Percentiles rank a stretch among this genome's conserved stretches.
These are phyloP conservation scores for Ceratosolen solmsi DNA, from an alignment of 1,140 invertebrate species.

Conservation along the genomic window DNA sequence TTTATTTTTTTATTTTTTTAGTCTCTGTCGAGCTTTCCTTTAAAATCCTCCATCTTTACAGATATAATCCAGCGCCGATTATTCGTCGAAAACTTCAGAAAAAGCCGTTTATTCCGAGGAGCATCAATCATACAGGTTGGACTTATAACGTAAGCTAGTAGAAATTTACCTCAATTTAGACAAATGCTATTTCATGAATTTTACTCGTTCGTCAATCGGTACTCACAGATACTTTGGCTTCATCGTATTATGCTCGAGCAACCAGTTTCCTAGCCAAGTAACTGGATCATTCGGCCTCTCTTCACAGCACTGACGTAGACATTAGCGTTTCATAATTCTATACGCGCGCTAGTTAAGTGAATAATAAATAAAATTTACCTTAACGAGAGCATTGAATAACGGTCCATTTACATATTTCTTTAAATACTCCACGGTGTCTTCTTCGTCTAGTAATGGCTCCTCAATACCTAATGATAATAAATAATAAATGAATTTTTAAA, in stretches of 20 bases:
- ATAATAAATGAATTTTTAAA: not conserved
- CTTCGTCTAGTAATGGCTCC: not conserved
- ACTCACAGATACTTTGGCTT: conserved; percentile 74
- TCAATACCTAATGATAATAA: conserved; percentile 7
- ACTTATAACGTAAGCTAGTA: conserved; percentile 49
- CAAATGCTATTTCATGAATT: not conserved
- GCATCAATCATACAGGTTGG: conserved; percentile 45
- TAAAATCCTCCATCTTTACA: not conserved
- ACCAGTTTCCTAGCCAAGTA: conserved; percentile 85
- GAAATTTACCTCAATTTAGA: conserved; percentile 25
- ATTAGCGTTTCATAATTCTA: not conserved
- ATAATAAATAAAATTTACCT: conserved; percentile 69
- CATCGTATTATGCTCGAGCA: conserved; percentile 84
- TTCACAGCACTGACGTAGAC: conserved; percentile 72
- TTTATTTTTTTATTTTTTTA: too few species aligned
- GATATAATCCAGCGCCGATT: conserved; percentile 25
- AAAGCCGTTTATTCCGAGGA: not conserved
- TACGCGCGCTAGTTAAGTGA: not conserved
- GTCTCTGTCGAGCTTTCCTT: too few species aligned
- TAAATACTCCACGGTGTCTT: conserved; percentile 78
- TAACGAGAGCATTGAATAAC: conserved; percentile 79
- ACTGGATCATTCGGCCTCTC: conserved; percentile 83
- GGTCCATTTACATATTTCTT: conserved; percentile 78
- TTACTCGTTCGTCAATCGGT: not conserved
- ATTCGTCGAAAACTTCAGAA: conserved; percentile 16